Base-by-base conservation (phyloP, 2,888 invertebrate species). In the Strigamia transsilvanica region DNA sequence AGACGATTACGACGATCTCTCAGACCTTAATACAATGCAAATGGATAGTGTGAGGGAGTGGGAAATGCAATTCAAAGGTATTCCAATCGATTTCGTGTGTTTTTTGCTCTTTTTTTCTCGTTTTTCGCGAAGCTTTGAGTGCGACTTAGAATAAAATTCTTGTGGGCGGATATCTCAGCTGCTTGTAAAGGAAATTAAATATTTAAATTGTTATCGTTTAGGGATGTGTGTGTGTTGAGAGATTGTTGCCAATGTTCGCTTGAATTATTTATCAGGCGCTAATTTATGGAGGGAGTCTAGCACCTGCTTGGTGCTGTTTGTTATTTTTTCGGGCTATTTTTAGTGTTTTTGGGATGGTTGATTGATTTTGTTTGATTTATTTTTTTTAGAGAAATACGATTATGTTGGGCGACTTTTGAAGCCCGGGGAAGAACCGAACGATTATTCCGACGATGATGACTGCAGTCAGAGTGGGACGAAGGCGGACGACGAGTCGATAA, bases 51-150 rank as follows among this genome's bases (percentile, higher is more conserved):
- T 98, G 9, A 92, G 92, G 85, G 98, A 99, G 89, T 99, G 99
- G 99, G 97, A 98, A 88, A 94, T 94, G 89, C 98, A 98, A 88
- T 97, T 99, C 88, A 94, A 93, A 92, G 97, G 97, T 95, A 90
- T 46, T 46, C 9, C 1, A 46, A 15, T 46, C 46, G 46, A 46
- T 46, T 15, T 42, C 10, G 12, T 42, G 2, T 42, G 10, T 42
- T 13, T 13, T 6, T 42, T 42, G 4, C 6, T 2, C 15, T 7
- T 42, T 42, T 42, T 15, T 10, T 42, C 12, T 42, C 10, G 15
- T 10, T 5, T 42, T 13, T 15, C 4, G 12, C 7, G 42, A 7
- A 6, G 7, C 2, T 42, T 2, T 42, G 10, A 2, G 42, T 7
- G 46, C 46, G 15, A 10, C 46, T 46, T 12, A 46, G 15, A 46